phyloP scores from a whole-genome alignment of 2,113 vertebrate genomes.

The Pampusana beccarii region DNA sequence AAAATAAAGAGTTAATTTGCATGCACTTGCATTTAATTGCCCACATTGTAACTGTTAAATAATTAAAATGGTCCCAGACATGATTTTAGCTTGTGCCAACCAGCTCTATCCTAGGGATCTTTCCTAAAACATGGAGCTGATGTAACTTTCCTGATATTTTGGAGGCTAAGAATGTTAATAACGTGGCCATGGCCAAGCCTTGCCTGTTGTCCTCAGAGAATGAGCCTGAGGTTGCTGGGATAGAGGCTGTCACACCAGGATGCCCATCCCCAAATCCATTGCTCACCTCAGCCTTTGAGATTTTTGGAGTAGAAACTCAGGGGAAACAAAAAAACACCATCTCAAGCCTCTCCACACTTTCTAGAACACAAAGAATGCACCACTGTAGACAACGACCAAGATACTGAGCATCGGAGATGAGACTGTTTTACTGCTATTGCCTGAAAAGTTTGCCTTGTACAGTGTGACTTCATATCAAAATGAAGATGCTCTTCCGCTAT shows the following conservation, averaged over 20 bases:
- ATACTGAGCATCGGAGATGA: background rate
- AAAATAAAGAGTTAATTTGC: background rate
- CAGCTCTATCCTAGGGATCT: background rate
- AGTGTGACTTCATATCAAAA: no score
- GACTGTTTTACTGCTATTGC: background rate
- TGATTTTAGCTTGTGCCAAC: background rate
- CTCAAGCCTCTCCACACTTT: accelerated
- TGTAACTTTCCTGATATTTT: background rate
- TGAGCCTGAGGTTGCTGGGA: background rate
- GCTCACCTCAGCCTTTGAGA: background rate
- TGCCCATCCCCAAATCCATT: background rate
- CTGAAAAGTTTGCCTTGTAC: background rate
- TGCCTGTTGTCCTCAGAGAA: background rate
- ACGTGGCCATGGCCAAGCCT: background rate
- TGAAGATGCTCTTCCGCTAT: background rate
- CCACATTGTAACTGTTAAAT: background rate
- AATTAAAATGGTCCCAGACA: background rate
- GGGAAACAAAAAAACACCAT: accelerated
- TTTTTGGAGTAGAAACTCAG: background rate
- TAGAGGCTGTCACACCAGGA: background rate
- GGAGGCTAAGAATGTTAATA: background rate
- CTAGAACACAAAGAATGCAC: background rate
- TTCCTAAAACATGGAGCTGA: background rate
- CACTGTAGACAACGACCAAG: background rate
- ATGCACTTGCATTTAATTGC: background rate